Conservation (phyloP, 2,797 vertebrate species). For the Melanotaenia boesemani region DNA sequence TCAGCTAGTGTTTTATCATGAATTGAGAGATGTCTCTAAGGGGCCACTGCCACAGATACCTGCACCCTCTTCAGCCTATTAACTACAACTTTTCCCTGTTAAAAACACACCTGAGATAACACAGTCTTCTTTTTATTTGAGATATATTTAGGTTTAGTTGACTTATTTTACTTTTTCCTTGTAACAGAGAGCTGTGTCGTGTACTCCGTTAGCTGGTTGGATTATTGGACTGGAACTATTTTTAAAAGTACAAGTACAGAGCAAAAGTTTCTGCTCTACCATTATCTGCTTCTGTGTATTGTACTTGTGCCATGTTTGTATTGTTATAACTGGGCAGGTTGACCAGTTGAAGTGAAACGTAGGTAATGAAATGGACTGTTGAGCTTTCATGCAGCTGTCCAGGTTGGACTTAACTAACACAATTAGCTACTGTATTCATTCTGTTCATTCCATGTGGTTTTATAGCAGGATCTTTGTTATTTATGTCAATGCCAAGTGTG, state of each 20-base stretch:
- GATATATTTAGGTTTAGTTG: fast-evolving
- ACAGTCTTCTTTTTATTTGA: background rate
- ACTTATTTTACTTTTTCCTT: background rate
- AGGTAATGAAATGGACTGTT: background rate
- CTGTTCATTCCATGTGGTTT: constrained; percentile 22
- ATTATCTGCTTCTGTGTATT: constrained; percentile 10
- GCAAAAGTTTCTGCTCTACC: constrained; percentile 14
- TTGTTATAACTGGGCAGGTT: background rate
- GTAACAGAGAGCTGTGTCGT: background rate
- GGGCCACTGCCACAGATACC: background rate
- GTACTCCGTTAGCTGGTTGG: background rate
- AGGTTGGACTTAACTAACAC: constrained; percentile 10
- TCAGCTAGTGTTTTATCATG: constrained; percentile 6
- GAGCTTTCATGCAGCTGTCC: background rate
- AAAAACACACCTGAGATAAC: background rate
- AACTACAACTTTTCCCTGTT: background rate
- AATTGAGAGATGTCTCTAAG: background rate
- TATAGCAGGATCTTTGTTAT: background rate
- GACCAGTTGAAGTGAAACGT: background rate
- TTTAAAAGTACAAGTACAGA: background rate
- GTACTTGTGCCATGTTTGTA: background rate
- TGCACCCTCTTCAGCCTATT: background rate
- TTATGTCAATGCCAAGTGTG: constrained; percentile 24
- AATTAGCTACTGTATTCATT: constrained; percentile 5
- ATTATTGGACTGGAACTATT: background rate